Evolutionary conservation across 2,888 invertebrate species (phyloP).

Genomic region (Drosophila melanosoma): DNA sequence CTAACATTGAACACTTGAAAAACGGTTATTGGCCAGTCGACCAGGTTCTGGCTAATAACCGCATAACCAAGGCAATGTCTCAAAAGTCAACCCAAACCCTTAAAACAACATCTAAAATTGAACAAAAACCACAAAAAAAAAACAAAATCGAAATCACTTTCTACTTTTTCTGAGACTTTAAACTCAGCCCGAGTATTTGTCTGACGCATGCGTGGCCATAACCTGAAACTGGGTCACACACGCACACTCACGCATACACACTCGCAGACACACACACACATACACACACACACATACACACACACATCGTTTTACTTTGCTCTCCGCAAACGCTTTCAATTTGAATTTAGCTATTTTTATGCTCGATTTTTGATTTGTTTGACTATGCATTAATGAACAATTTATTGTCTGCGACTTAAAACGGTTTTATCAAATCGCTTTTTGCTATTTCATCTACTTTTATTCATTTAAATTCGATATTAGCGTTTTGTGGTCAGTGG

Average conservation of each 20-base stretch:
- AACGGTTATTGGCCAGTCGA: conserved; percentile 24
- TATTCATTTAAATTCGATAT: conserved; percentile 10
- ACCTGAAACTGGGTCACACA: conserved; percentile 65
- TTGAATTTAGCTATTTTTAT: conserved; percentile 55
- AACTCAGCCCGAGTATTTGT: conserved; percentile 22
- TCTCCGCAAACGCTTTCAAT: conserved; percentile 59
- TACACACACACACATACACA: not conserved
- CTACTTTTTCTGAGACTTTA: conserved; percentile 67
- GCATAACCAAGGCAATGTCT: conserved; percentile 4
- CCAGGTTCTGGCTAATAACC: conserved; percentile 44
- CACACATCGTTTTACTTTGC: conserved; percentile 5
- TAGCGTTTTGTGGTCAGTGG: conserved; percentile 63
- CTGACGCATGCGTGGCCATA: conserved; percentile 64
- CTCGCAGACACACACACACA: not conserved
- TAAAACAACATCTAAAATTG: not conserved
- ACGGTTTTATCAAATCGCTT: conserved; percentile 42
- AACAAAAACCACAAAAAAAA: not conserved
- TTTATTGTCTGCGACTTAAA: conserved; percentile 42
- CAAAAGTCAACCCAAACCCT: not conserved
- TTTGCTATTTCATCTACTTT: not conserved
- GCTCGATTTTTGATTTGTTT: conserved; percentile 61
- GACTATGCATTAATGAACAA: conserved; percentile 70
- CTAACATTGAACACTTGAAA: conserved; percentile 59
- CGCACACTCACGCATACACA: conserved; percentile 21
- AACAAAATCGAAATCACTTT: conserved; percentile 60